phyloP scores from a whole-genome alignment of 2,888 invertebrate genomes.

The Netelia melanura region DNA sequence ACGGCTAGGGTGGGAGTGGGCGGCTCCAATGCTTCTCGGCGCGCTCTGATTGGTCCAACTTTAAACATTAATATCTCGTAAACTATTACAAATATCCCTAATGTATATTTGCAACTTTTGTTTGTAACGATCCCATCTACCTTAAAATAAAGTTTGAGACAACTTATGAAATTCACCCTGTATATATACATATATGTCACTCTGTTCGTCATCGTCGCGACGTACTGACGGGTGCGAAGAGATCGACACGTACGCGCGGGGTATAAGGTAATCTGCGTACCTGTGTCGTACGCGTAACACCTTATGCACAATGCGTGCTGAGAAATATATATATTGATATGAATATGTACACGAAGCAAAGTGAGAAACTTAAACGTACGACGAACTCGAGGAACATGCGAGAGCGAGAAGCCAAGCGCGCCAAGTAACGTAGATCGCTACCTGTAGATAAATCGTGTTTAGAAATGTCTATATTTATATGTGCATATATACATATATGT shows the following conservation, averaged over 20 bases:
- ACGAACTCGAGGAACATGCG: slow-evolving; percentile 29
- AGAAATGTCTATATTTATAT: background rate
- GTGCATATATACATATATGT: background rate
- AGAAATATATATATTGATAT: background rate
- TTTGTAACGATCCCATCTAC: no score
- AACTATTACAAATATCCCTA: no score
- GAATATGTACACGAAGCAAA: slow-evolving; percentile 16
- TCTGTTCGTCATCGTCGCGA: slow-evolving; percentile 30
- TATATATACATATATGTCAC: no score
- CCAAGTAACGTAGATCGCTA: slow-evolving; percentile 40
- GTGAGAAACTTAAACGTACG: slow-evolving; percentile 23
- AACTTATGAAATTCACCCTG: no score
- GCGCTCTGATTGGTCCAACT: no score
- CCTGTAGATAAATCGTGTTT: slow-evolving; percentile 32
- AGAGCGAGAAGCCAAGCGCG: slow-evolving; percentile 48
- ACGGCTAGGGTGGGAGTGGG: no score
- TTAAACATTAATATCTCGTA: no score
- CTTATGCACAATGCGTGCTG: slow-evolving; percentile 43
- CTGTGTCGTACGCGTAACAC: slow-evolving; percentile 49
- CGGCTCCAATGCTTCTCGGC: no score
- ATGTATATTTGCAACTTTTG: no score
- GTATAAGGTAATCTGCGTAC: slow-evolving; percentile 35
- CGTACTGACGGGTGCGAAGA: slow-evolving; percentile 43
- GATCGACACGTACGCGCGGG: slow-evolving; percentile 50
- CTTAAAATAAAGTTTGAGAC: no score